A percentile compares a stretch with the other conserved stretches of the same genome.
Conservation (phyloP, 2,797 vertebrate genomes). For the Xenopus petersii region DNA sequence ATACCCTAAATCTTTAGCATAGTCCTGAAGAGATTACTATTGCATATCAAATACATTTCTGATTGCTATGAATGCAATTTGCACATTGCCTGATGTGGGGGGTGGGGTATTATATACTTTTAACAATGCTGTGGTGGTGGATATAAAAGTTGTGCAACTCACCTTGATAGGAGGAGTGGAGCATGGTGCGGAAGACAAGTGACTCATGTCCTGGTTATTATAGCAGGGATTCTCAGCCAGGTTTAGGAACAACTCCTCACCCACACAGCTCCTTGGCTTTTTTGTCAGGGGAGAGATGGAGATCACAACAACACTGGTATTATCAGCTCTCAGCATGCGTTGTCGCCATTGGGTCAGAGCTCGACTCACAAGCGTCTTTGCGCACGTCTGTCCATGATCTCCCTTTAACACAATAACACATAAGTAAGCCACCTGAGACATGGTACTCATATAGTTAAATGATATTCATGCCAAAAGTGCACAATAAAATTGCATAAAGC, state of each 20-base stretch:
- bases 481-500: too few species aligned
- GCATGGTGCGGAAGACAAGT: conserved; percentile 69
- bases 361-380: conserved; percentile 85
- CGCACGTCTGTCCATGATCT: conserved; percentile 84
- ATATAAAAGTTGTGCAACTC: conserved; percentile 14
- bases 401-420: conserved; percentile 65
- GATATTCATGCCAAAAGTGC: too few species aligned
- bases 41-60: too few species aligned
- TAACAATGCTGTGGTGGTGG: background rate
- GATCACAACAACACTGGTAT: conserved; percentile 93
- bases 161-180: conserved; percentile 77
- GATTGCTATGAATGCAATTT: too few species aligned
- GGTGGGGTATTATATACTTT: too few species aligned
- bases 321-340: conserved; percentile 95
- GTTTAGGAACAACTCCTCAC: conserved; percentile 87
- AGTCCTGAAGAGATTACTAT: too few species aligned
- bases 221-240: conserved; percentile 80
- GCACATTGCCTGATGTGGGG: too few species aligned
- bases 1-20: too few species aligned
- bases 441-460: too few species aligned
- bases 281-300: conserved; percentile 76
- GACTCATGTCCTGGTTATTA: conserved; percentile 64
- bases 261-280: conserved; percentile 50
- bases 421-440: too few species aligned
- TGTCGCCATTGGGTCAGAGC: conserved; percentile 91